Conservation (phyloP, 2,888 invertebrate genomes). For the Ametastegia equiseti region DNA sequence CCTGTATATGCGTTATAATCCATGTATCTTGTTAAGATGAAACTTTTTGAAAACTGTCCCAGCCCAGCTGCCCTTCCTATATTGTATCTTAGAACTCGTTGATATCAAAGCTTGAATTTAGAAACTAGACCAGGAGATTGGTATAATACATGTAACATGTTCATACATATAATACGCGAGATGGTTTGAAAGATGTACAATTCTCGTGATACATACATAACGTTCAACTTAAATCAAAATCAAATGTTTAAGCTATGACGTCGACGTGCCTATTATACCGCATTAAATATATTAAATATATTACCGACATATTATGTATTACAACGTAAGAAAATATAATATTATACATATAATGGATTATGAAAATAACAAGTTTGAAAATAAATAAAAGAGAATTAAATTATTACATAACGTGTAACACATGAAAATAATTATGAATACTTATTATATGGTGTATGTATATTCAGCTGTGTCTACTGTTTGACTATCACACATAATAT, state of each 20-base stretch:
- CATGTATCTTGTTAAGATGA: conserved; percentile 65
- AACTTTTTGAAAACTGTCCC: conserved; percentile 62
- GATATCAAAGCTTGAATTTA: conserved; percentile 43
- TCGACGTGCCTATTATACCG: conserved; percentile 44
- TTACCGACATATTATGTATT: conserved; percentile 32
- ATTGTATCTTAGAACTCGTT: conserved; percentile 53
- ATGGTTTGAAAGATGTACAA: not conserved
- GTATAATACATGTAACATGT: not conserved
- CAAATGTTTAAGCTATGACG: conserved; percentile 38
- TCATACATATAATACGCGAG: not conserved
- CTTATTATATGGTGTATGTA: not conserved
- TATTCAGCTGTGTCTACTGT: not conserved
- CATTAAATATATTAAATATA: conserved; percentile 35
- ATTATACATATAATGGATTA: conserved; percentile 9
- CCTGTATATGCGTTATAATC: conserved; percentile 68
- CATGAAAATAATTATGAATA: conserved; percentile 7
- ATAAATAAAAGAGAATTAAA: conserved; percentile 9
- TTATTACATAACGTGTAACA: conserved; percentile 21
- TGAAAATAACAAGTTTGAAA: not conserved
- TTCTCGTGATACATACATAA: conserved; percentile 7
- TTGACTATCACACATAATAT: not conserved
- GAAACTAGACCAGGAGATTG: not conserved
- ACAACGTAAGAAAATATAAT: conserved; percentile 12
- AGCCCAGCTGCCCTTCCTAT: conserved; percentile 63
- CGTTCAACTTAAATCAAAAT: conserved; percentile 9